Percentiles rank a stretch among this genome's conserved stretches.
Conservation (phyloP, 2,797 vertebrate species). For the Argya squamiceps region DNA sequence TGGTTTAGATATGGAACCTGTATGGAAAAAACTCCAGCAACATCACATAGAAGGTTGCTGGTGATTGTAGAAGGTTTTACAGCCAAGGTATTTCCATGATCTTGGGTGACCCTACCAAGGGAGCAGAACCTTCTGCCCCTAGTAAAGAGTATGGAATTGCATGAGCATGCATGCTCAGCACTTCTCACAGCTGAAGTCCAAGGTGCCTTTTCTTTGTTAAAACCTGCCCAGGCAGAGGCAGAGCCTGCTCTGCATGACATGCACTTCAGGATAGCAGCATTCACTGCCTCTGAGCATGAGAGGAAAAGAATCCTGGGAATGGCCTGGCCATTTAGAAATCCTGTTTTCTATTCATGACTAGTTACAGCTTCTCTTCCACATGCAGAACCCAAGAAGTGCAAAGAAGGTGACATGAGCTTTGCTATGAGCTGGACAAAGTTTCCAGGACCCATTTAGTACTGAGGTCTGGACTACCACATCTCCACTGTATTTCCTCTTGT, state of each 20-base stretch:
- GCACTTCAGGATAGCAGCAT: neutral
- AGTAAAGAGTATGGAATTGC: neutral
- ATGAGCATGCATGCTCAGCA: neutral
- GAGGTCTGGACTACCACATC: neutral
- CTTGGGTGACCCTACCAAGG: neutral
- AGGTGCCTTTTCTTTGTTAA: neutral
- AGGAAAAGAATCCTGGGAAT: neutral
- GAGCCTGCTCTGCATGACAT: neutral
- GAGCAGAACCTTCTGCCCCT: neutral
- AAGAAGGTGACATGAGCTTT: neutral
- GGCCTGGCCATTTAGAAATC: neutral
- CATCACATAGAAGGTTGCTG: neutral
- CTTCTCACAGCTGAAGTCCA: neutral
- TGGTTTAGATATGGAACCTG: neutral
- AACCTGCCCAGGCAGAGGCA: neutral
- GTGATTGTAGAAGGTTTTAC: neutral
- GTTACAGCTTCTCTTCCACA: neutral
- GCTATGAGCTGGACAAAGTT: neutral
- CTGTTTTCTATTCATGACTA: accelerated
- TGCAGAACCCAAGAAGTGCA: neutral
- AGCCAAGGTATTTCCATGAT: neutral
- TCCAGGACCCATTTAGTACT: neutral
- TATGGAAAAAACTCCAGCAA: neutral
- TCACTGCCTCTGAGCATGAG: neutral
- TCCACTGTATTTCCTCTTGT: neutral